A percentile compares a stretch with the other conserved stretches of the same genome.
Evolutionary conservation across 1,140 invertebrate species (phyloP).

Genomic region (Diprion similis): DNA sequence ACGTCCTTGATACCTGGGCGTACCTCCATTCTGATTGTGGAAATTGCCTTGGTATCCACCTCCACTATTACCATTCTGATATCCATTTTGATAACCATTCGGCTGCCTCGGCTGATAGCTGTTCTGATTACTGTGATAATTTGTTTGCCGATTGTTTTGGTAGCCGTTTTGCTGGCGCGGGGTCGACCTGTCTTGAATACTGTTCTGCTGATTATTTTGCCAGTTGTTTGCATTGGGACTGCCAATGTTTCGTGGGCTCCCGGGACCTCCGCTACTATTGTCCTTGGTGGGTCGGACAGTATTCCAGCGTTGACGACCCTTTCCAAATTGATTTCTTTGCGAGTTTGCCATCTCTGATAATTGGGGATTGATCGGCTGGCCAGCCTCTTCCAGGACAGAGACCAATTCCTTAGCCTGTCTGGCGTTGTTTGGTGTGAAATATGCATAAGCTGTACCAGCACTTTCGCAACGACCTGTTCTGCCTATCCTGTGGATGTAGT

Average conservation of each 20-base stretch:
- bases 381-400: slow-evolving; percentile 89
- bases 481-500: slow-evolving; percentile 99
- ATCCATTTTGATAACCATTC: slow-evolving; percentile 27
- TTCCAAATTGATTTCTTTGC: slow-evolving; percentile 56
- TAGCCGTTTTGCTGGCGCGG: slow-evolving; percentile 52
- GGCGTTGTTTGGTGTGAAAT: slow-evolving; percentile 91
- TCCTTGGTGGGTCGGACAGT: slow-evolving; percentile 49
- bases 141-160: slow-evolving; percentile 47
- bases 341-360: slow-evolving; percentile 70
- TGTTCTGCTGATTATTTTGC: slow-evolving; percentile 43
- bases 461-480: slow-evolving; percentile 92
- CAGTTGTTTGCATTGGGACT: slow-evolving; percentile 56
- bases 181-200: slow-evolving; percentile 37
- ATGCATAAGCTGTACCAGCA: slow-evolving; percentile 96
- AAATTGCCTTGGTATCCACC: slow-evolving; percentile 30
- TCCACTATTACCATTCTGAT: slow-evolving; percentile 33
- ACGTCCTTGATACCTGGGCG: slow-evolving; percentile 45
- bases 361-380: slow-evolving; percentile 83
- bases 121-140: slow-evolving; percentile 41
- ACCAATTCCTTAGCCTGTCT: slow-evolving; percentile 91
- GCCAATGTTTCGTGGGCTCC: slow-evolving; percentile 51
- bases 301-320: slow-evolving; percentile 63
- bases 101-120: slow-evolving; percentile 36
- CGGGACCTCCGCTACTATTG: slow-evolving; percentile 48
- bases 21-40: slow-evolving; percentile 25